Base-by-base conservation (phyloP, 2,113 vertebrate genomes). In the Xiphorhynchus elegans region DNA sequence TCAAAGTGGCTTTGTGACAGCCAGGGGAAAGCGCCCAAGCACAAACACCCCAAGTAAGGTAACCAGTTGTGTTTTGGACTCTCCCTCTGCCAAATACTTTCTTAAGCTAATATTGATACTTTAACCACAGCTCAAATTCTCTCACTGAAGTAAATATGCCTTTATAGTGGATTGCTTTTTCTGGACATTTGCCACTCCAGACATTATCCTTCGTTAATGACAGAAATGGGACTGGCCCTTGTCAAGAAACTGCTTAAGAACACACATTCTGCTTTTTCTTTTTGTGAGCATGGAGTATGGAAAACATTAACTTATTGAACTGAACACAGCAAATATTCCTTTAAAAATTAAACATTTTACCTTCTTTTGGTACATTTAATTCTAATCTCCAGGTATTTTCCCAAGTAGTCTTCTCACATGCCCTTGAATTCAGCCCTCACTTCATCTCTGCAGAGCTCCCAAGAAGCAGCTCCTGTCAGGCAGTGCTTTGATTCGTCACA, bases 21-120 rank as follows among this genome's bases (percentile, higher is more conserved):
- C 5, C 53, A 24, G 26, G 20, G 49, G 19, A 29, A 55, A 50
- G 46, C 24, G 1, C 49, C 35, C 13, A 33, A 78, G 88, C 94
- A 40, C 64, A 47, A 72, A 20, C 47, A 9, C 18, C 1, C 28
- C 1, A 25, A 29, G 81, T 33, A 91, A 91, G 94, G 87, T 75
- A 86, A 96, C 94, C 91, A 44, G 77, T 63, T 6, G 91, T 29
- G 15, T 90, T 95, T 81, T 67, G 60, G 89, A 52, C 74, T 84
- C 52, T n/a, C 70, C 69, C 89, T 4, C 76, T 95, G 96, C 97
- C 98, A 98, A 97, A 96, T 95, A 96, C 97, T 96, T 96, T 96
- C 96, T 97, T 82, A 80, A 97, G 89, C 95, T 97, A 98, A 98
- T 98, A 98, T 95, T 98, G 97, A 96, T 97, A 74, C 75, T 97